A percentile compares a stretch with the other conserved stretches of the same genome.
Conservation (phyloP, 2,113 vertebrate genomes). For the Rynchops niger region DNA sequence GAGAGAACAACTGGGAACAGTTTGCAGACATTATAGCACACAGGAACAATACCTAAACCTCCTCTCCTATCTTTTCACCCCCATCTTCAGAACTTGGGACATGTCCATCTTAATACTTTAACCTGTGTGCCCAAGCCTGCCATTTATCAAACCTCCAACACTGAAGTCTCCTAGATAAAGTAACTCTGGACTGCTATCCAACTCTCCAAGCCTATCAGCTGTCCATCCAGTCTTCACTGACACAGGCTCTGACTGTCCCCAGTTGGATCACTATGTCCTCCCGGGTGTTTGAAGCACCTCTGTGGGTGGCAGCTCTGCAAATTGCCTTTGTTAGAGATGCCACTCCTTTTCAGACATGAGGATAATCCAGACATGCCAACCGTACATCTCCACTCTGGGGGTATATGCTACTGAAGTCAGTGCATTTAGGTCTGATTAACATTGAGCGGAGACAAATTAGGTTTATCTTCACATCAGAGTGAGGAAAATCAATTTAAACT, state of each 20-base stretch:
- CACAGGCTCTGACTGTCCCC: not conserved
- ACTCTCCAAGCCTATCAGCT: not conserved
- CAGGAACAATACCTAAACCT: not conserved
- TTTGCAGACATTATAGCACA: not conserved
- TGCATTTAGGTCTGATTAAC: not conserved
- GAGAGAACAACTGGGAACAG: not conserved
- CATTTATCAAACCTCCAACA: not conserved
- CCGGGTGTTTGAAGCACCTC: not conserved
- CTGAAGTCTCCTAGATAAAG: not conserved
- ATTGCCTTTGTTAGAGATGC: not conserved
- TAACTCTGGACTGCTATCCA: not conserved
- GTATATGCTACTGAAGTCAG: not conserved
- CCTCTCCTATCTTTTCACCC: not conserved
- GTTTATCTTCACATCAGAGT: not conserved
- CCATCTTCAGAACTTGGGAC: not conserved
- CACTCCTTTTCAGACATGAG: not conserved
- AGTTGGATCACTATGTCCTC: not conserved
- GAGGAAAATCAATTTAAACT: not conserved
- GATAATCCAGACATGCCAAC: not conserved
- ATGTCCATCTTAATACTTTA: not conserved
- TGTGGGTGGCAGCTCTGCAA: not conserved
- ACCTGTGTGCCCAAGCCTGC: not conserved
- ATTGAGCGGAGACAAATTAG: not conserved
- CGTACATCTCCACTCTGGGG: accelerated
- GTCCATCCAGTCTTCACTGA: not conserved